phyloP scores from a whole-genome alignment of 2,113 vertebrate genomes.

The Microcebus griseorufus region DNA sequence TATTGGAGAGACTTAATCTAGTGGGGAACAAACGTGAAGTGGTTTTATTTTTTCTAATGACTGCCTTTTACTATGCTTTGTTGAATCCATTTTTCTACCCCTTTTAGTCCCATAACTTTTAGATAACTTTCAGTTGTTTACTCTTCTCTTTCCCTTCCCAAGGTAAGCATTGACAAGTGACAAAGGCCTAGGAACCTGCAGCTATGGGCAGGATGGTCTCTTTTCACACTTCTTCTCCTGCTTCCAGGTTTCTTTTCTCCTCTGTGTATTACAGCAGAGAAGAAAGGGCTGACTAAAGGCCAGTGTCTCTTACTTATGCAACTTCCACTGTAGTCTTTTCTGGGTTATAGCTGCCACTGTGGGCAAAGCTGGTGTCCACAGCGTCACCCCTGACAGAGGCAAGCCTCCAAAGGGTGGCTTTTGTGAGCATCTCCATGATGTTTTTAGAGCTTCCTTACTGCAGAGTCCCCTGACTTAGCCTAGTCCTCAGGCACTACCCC shows the following conservation, averaged over 20 bases:
- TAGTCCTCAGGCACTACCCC: neutral
- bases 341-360: neutral
- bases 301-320: neutral
- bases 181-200: neutral
- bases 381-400: too few relatives aligned
- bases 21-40: neutral
- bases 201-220: neutral
- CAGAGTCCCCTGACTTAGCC: neutral
- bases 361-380: neutral
- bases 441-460: neutral
- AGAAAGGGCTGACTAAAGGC: neutral
- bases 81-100: neutral
- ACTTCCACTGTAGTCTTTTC: neutral
- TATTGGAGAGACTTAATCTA: neutral
- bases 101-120: neutral
- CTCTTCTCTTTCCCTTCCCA: neutral
- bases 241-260: neutral
- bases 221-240: neutral
- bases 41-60: neutral
- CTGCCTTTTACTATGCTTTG: neutral
- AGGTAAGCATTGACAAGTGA: neutral
- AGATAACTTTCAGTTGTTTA: neutral
- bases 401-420: neutral
- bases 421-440: neutral
- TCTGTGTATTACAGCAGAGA: neutral